A percentile compares a stretch with the other conserved stretches of the same genome.
Evolutionary conservation across 1,140 invertebrate species (phyloP).

Genomic region (Neodiprion fabricii): DNA sequence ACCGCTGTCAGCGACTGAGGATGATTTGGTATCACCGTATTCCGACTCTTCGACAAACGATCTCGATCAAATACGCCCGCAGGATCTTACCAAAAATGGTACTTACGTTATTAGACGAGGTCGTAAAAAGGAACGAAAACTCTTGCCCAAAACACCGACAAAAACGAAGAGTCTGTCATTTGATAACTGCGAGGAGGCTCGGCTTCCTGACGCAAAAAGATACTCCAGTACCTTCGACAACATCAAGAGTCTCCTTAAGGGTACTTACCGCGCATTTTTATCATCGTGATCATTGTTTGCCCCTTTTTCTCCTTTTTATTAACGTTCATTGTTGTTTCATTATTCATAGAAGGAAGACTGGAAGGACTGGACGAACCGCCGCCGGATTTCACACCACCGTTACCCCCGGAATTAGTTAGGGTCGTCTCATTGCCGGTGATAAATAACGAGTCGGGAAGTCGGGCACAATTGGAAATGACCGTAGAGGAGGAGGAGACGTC

Average conservation of each 20-base stretch:
- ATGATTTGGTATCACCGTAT: conserved; percentile 70
- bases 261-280: conserved; percentile 62
- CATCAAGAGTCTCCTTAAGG: conserved; percentile 74
- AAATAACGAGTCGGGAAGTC: conserved; percentile 55
- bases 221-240: conserved; percentile 82
- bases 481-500: conserved; percentile 47
- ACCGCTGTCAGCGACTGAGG: conserved; percentile 68
- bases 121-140: conserved; percentile 65
- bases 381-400: conserved; percentile 59
- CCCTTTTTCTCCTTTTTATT: background rate
- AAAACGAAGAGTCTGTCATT: conserved; percentile 55
- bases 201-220: conserved; percentile 69
- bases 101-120: conserved; percentile 76
- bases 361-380: conserved; percentile 64
- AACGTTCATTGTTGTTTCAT: conserved; percentile 23
- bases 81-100: conserved; percentile 69
- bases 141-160: conserved; percentile 56
- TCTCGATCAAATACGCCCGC: conserved; percentile 58
- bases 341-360: conserved; percentile 45
- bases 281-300: background rate
- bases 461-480: conserved; percentile 42
- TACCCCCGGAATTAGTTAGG: conserved; percentile 68
- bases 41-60: conserved; percentile 69
- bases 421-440: conserved; percentile 72
- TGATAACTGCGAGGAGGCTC: conserved; percentile 59